Base-by-base conservation (phyloP, 2,113 vertebrate species). In the Mirounga angustirostris region DNA sequence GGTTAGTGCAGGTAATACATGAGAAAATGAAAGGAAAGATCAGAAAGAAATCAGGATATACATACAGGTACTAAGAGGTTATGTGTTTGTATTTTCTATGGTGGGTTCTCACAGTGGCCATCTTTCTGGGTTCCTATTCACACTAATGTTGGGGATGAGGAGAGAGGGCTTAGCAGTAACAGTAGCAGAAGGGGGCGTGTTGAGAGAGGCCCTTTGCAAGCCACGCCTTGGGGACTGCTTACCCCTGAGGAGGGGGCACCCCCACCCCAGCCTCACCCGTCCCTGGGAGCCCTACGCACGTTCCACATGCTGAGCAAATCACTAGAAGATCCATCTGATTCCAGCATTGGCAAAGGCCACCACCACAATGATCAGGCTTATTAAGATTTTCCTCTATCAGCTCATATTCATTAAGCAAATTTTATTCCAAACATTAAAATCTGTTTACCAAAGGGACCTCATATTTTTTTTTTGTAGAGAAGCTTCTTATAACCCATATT, bases 51-150 rank as follows among this genome's bases (percentile, higher is more conserved):
- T 24, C 33, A 67, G 33, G 73, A 59, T 5, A 4, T 0, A 1
- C 2, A 0, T 3, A 7, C 8, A 26, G 4, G 11, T 0, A 1
- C 58, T 6, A 13, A 61, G 54, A 63, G 16, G 22, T 8, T 24
- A 18, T 5, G 8, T 28, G 46, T 52, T 33, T 4, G 36, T 83
- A 11, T 12, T 26, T 21, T 69, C 28, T 36, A 2, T 0, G 0
- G 19, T 4, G 54, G n/a, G 10, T 80, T 33, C 52, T 46, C 16
- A 14, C 5, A 0, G 5, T 6, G 4, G 18, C n/a, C 10, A 2
- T 4, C 22, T 54, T 50, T 87, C 22, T 52, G 3, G 6, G 21
- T 14, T 69, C 5, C 3, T 28, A 22, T 30, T 59, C 26, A 2
- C 7, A 18, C 24, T 40, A 14, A 40, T 9, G 22, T 19, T 36